phyloP scores from a whole-genome alignment of 2,797 vertebrate genomes.

The Schizopygopsis malacanthus region DNA sequence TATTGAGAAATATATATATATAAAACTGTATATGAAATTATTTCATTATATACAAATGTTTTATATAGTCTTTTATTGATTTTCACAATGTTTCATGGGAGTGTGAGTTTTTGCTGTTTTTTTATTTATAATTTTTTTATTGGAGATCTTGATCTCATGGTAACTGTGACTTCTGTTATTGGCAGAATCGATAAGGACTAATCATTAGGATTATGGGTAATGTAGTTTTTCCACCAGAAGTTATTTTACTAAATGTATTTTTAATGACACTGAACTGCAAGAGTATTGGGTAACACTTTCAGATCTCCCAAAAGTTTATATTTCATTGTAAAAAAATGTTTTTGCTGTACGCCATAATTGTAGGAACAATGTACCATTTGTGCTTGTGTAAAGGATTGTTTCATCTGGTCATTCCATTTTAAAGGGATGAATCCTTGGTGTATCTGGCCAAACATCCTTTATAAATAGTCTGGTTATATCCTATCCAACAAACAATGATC shows the following conservation, averaged over 20 bases:
- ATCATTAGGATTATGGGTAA: neutral
- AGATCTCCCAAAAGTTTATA: neutral
- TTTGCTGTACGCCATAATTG: neutral
- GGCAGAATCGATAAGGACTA: neutral
- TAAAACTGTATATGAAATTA: neutral
- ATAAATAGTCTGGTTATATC: slow-evolving; percentile 3
- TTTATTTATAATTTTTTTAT: neutral
- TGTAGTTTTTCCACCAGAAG: neutral
- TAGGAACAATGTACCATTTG: neutral
- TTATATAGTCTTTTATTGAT: neutral
- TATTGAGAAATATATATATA: too few species aligned
- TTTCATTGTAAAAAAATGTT: neutral
- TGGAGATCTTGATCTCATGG: neutral
- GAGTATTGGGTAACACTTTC: neutral
- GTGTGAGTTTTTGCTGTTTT: neutral
- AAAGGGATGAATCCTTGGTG: neutral
- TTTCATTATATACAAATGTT: neutral
- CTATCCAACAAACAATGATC: neutral
- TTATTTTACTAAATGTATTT: neutral
- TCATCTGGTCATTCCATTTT: neutral
- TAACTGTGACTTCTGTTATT: neutral
- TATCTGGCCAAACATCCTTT: neutral
- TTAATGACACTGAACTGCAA: neutral
- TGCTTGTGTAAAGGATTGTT: neutral
- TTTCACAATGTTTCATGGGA: neutral